Base-by-base conservation (phyloP, 2,888 invertebrate genomes). In the Euspilapteryx auroguttella region DNA sequence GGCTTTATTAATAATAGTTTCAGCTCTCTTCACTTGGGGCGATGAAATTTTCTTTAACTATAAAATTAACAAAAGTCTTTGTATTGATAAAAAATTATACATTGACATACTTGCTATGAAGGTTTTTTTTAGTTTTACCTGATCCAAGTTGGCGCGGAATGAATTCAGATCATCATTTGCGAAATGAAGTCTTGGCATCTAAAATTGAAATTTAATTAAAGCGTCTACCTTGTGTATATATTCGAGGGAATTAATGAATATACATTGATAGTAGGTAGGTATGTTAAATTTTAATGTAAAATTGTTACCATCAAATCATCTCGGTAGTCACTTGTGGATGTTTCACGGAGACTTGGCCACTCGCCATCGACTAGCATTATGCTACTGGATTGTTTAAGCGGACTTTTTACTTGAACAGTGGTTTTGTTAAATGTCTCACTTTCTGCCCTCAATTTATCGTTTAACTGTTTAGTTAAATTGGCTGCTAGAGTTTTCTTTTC, bases 181-280 rank as follows among this genome's bases (percentile, higher is more conserved):
- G 5, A 58, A 35, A 23, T 62, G 49, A 29, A 69, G 40, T 40
- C 48, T 56, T 17, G 68, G 68, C 41, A 64, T 50, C 71, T 69
- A 35, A 29, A 50, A 47, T 39, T 40, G 28, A 34, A 32, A 21
- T 6, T n/a, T n/a, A n/a, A n/a, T n/a, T n/a, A n/a, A n/a, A n/a
- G n/a, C n/a, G n/a, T n/a, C n/a, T n/a, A n/a, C n/a, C n/a, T n/a
- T n/a, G n/a, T n/a, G n/a, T n/a, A n/a, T n/a, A n/a, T n/a, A n/a
- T n/a, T n/a, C n/a, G n/a, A n/a, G n/a, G n/a, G n/a, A n/a, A n/a
- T n/a, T n/a, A n/a, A n/a, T n/a, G n/a, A n/a, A n/a, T n/a, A n/a
- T n/a, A n/a, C n/a, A n/a, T n/a, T n/a, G n/a, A n/a, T n/a, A n/a
- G n/a, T n/a, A n/a, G n/a, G n/a, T n/a, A n/a, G n/a, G n/a, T n/a